phyloP scores from a whole-genome alignment of 1,140 invertebrate species.

The Heliconius himera region DNA sequence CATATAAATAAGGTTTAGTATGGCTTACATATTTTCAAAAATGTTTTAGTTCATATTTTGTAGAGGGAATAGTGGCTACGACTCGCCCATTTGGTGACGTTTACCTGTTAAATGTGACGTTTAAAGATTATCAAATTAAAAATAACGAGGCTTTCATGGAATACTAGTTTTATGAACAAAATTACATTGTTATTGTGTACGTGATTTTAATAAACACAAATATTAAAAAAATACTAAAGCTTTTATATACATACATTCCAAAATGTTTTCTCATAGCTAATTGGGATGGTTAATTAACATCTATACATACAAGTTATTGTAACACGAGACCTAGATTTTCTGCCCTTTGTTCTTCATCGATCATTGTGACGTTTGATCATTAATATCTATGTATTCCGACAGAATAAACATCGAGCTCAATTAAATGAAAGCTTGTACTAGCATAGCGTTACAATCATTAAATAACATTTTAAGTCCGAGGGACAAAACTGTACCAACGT shows the following conservation, averaged over 20 bases:
- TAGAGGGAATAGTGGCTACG: slow-evolving; percentile 17
- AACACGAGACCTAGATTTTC: slow-evolving; percentile 42
- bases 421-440: slow-evolving; percentile 26
- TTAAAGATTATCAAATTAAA: slow-evolving; percentile 69
- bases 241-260: not conserved
- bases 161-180: slow-evolving; percentile 30
- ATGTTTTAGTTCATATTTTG: not conserved
- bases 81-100: slow-evolving; percentile 54
- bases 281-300: slow-evolving; percentile 31
- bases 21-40: slow-evolving; percentile 36
- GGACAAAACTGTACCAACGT: not conserved
- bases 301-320: slow-evolving; percentile 30
- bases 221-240: not conserved
- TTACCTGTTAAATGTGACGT: slow-evolving; percentile 61
- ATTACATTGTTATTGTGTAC: not conserved
- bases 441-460: slow-evolving; percentile 11
- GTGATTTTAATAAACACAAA: not conserved
- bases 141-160: slow-evolving; percentile 70
- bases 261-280: slow-evolving; percentile 5
- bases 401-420: slow-evolving; percentile 41
- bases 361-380: slow-evolving; percentile 46
- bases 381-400: slow-evolving; percentile 48
- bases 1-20: slow-evolving; percentile 45
- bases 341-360: slow-evolving; percentile 48
- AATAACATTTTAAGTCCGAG: not conserved